These are phyloP conservation scores for Spodoptera littoralis DNA, from an alignment of 2,888 invertebrate species.

Conservation along the genomic window DNA sequence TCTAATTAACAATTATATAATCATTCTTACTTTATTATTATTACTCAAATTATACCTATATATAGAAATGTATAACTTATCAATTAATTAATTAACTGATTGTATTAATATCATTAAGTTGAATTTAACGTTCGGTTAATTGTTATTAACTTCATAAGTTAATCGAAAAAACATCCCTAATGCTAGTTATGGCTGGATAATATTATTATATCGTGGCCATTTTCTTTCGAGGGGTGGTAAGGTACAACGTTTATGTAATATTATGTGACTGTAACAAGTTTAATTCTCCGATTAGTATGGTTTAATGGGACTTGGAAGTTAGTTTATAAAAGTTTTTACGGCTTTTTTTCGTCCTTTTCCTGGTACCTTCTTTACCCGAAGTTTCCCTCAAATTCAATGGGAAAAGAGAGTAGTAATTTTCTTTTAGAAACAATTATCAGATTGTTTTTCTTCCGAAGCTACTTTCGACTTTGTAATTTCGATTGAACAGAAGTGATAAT, in stretches of 20 bases:
- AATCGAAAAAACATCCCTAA: too few species aligned
- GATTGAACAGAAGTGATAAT: too few species aligned
- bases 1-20: too few species aligned
- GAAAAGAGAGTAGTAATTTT: neutral
- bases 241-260: slow-evolving; percentile 21
- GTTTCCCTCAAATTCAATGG: slow-evolving; percentile 5
- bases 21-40: too few species aligned
- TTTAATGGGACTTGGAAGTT: slow-evolving; percentile 43
- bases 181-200: neutral
- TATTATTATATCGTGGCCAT: neutral
- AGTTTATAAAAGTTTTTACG: slow-evolving; percentile 50
- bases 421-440: neutral
- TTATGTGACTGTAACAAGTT: slow-evolving; percentile 39
- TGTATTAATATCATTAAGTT: too few species aligned
- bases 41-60: too few species aligned
- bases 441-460: too few species aligned
- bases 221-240: slow-evolving; percentile 1
- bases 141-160: too few species aligned
- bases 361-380: slow-evolving; percentile 26
- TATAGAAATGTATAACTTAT: too few species aligned
- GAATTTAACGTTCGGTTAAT: too few species aligned
- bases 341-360: slow-evolving; percentile 45
- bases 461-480: too few species aligned
- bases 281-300: slow-evolving; percentile 43
- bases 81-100: too few species aligned